These are phyloP conservation scores for Lycorma delicatula DNA, from an alignment of 1,140 invertebrate species.

Conservation along the genomic window DNA sequence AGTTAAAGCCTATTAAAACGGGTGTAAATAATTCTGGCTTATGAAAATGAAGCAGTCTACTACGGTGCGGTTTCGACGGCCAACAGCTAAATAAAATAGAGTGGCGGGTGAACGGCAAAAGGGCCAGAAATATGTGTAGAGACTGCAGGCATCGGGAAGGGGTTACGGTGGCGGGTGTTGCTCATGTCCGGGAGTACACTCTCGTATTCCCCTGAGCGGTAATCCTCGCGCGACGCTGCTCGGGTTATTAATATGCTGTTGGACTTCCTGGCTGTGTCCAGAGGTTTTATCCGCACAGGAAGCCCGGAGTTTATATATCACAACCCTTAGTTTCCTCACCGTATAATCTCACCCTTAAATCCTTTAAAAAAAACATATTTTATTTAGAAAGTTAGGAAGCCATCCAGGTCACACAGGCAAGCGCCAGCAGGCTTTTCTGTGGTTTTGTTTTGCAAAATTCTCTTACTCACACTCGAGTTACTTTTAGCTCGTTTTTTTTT, in stretches of 20 bases:
- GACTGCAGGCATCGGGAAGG: too few species aligned
- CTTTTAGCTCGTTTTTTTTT: too few species aligned
- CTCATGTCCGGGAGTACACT: not conserved
- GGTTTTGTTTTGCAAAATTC: too few species aligned
- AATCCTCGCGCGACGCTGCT: not conserved
- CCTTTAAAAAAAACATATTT: slow-evolving; percentile 7
- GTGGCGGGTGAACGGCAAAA: too few species aligned
- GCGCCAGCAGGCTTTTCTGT: too few species aligned
- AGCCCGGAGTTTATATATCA: slow-evolving; percentile 5
- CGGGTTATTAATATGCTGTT: slow-evolving; percentile 6
- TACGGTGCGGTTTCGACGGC: not conserved
- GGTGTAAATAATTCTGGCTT: slow-evolving; percentile 4
- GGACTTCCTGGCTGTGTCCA: slow-evolving; percentile 3
- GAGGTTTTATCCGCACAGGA: slow-evolving; percentile 5
- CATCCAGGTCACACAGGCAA: not conserved
- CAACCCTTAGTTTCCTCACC: not conserved
- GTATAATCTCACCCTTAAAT: not conserved
- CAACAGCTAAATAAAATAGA: not conserved
- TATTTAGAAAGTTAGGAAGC: not conserved
- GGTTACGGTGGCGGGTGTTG: too few species aligned
- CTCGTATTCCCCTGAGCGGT: not conserved
- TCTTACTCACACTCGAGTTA: too few species aligned
- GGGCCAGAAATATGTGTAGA: too few species aligned
- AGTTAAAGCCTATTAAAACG: not conserved
- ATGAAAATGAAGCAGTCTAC: slow-evolving; percentile 7